Conservation (phyloP, 2,888 invertebrate species). For the Hypselothyrea guttata region DNA sequence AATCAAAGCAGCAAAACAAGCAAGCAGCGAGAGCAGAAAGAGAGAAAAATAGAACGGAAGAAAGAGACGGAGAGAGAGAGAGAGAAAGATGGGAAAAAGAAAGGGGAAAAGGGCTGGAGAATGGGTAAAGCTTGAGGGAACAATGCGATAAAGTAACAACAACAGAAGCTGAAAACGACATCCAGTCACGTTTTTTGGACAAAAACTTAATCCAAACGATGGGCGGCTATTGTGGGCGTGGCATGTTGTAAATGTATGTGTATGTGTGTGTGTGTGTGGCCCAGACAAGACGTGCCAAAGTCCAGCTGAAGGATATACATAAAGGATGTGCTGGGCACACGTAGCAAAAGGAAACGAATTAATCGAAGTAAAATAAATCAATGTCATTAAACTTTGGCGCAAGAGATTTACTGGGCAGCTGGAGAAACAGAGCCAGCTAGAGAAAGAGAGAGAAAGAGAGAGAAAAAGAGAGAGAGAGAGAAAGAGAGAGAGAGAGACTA, state of each 20-base stretch:
- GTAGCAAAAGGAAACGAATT: constrained; percentile 77
- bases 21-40: constrained; percentile 1
- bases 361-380: constrained; percentile 82
- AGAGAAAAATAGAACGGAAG: not conserved
- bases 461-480: constrained; percentile 3
- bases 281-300: constrained; percentile 74
- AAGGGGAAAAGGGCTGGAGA: not conserved
- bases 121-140: constrained; percentile 40
- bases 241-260: constrained; percentile 4
- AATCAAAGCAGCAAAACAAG: constrained; percentile 67
- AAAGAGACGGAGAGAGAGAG: not conserved
- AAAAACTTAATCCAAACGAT: constrained; percentile 71
- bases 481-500: no score
- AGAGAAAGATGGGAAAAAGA: constrained; percentile 11
- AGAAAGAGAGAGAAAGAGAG: not conserved
- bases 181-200: constrained; percentile 75
- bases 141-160: constrained; percentile 62
- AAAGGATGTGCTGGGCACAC: constrained; percentile 46
- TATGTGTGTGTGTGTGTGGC: constrained; percentile 51
- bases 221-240: constrained; percentile 28
- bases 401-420: constrained; percentile 69
- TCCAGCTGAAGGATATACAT: constrained; percentile 52
- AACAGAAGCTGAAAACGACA: constrained; percentile 72
- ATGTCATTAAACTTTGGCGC: constrained; percentile 78
- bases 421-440: not conserved